Evolutionary conservation across 2,797 vertebrate species (phyloP).

Genomic region (Oryzias sinensis): DNA sequence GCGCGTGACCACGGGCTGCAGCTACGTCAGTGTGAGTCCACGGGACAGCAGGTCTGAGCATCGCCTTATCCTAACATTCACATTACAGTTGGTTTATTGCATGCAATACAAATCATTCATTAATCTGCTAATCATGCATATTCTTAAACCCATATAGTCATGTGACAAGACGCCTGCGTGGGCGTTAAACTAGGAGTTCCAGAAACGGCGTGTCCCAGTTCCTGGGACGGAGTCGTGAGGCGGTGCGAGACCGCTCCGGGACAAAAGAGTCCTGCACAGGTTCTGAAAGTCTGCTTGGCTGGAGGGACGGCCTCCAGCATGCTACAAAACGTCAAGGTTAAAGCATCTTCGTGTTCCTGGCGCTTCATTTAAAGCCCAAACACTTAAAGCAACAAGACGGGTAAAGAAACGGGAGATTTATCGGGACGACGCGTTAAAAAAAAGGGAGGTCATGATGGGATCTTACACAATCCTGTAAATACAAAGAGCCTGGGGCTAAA

Average conservation of each 20-base stretch:
- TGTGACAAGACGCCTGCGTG: conserved; percentile 62
- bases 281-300: conserved; percentile 31
- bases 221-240: conserved; percentile 56
- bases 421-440: neutral
- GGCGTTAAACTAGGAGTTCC: conserved; percentile 65
- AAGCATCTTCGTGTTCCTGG: conserved; percentile 40
- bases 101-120: conserved; percentile 82
- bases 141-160: conserved; percentile 65
- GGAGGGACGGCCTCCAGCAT: conserved; percentile 25
- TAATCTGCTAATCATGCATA: conserved; percentile 78
- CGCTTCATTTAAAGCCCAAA: conserved; percentile 31
- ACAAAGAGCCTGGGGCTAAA: conserved; percentile 78
- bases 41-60: conserved; percentile 46
- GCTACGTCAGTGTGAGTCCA: conserved; percentile 33
- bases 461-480: conserved; percentile 53
- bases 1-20: conserved; percentile 18
- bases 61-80: conserved; percentile 61
- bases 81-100: conserved; percentile 81
- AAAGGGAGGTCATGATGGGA: conserved; percentile 37
- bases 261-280: conserved; percentile 52
- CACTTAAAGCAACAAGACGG: conserved; percentile 24
- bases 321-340: conserved; percentile 45
- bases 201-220: conserved; percentile 49
- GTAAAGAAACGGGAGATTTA: conserved; percentile 23
- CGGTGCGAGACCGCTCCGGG: conserved; percentile 48